These are phyloP conservation scores for Macrostomum lignano DNA, from an alignment of 1,140 invertebrate genomes.

Conservation along the genomic window DNA sequence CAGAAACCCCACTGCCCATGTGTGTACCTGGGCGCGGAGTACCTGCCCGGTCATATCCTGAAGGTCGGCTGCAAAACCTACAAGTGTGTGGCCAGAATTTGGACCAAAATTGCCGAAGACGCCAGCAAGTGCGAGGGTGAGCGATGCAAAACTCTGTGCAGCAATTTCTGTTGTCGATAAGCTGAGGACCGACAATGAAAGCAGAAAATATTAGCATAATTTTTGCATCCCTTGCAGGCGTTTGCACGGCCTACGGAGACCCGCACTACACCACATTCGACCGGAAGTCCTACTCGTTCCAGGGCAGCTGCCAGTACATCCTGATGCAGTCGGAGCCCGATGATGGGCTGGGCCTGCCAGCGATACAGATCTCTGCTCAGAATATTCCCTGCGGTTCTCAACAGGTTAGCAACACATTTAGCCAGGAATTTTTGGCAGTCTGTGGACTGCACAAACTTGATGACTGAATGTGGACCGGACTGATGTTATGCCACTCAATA, in stretches of 20 bases:
- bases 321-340: neutral
- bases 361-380: neutral
- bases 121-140: too few species aligned
- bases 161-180: too few species aligned
- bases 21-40: neutral
- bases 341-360: neutral
- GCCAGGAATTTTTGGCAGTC: too few species aligned
- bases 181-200: too few species aligned
- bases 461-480: too few species aligned
- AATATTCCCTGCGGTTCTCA: conserved; percentile 4
- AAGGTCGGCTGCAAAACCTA: neutral
- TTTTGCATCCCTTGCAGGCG: neutral
- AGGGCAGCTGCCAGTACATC: conserved; percentile 50
- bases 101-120: too few species aligned
- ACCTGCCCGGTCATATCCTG: neutral
- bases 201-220: too few species aligned
- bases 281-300: conserved; percentile 44
- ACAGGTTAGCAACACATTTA: conserved; percentile 5
- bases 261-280: conserved; percentile 49
- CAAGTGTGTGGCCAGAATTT: too few species aligned
- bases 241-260: conserved; percentile 7
- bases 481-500: too few species aligned
- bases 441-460: too few species aligned
- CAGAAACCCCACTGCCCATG: conserved; percentile 2
- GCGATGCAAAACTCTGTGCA: too few species aligned